A percentile compares a stretch with the other conserved stretches of the same genome.
Conservation (phyloP, 2,797 vertebrate genomes). For the Allobates femoralis region DNA sequence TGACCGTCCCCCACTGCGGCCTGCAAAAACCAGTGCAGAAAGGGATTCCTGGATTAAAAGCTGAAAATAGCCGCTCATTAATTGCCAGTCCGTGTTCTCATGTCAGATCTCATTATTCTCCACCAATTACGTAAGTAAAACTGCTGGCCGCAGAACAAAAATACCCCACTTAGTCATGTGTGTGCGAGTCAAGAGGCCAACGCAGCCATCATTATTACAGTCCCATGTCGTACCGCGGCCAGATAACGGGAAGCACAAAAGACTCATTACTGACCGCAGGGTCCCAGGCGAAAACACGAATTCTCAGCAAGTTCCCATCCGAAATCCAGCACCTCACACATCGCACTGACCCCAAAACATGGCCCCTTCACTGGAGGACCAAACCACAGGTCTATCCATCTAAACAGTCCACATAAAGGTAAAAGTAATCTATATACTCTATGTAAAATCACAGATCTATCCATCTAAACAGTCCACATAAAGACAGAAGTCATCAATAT, state of each 20-base stretch:
- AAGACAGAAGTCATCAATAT: background rate
- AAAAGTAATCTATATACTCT: too few species aligned
- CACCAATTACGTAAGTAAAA: constrained; percentile 21
- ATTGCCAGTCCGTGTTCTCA: constrained; percentile 19
- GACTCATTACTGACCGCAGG: background rate
- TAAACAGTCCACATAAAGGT: too few species aligned
- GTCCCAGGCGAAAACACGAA: too few species aligned
- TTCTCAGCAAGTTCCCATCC: too few species aligned
- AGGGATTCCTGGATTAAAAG: constrained; percentile 46
- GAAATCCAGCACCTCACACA: too few species aligned
- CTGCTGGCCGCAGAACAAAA: constrained; percentile 7
- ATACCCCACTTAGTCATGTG: constrained; percentile 34
- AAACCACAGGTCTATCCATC: too few species aligned
- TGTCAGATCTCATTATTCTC: constrained; percentile 51
- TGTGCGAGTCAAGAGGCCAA: background rate
- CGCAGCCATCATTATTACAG: background rate
- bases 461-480: background rate
- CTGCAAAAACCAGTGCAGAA: constrained; percentile 1
- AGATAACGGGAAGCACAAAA: background rate
- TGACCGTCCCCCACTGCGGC: background rate
- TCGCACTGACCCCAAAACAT: too few species aligned
- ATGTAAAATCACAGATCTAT: too few species aligned
- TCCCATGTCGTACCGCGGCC: background rate
- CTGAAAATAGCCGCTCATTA: constrained; percentile 44
- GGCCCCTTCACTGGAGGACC: too few species aligned